These are phyloP conservation scores for Podarcis raffonei DNA, from an alignment of 2,113 vertebrate genomes.

Conservation along the genomic window DNA sequence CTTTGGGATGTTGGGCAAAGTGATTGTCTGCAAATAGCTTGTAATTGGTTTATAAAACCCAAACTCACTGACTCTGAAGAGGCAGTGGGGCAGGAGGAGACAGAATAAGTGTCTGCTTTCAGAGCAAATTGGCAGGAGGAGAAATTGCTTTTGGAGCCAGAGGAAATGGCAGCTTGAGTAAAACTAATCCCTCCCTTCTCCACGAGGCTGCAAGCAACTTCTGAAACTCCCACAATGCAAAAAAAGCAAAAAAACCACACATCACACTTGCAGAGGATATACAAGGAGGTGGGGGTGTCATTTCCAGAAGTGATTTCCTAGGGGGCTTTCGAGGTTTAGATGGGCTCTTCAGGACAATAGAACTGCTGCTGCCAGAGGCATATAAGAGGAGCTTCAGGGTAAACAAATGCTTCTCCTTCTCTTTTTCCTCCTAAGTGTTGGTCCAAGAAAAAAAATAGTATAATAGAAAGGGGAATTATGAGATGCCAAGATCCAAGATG, in stretches of 20 bases:
- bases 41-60: constrained; percentile 17
- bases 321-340: not conserved
- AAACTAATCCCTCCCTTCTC: not conserved
- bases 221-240: not conserved
- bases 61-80: constrained; percentile 5
- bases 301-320: not conserved
- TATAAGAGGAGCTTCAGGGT: too few species aligned
- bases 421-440: too few species aligned
- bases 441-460: too few species aligned
- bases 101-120: constrained; percentile 5
- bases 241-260: too few species aligned
- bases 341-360: too few species aligned
- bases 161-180: constrained; percentile 11
- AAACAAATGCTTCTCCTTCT: too few species aligned
- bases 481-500: too few species aligned
- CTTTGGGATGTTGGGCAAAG: constrained; percentile 5
- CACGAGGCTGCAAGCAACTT: not conserved
- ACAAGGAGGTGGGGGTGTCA: not conserved
- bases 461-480: too few species aligned
- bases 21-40: constrained; percentile 18
- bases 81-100: not conserved
- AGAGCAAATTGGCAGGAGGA: not conserved
- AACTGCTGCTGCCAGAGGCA: too few species aligned
- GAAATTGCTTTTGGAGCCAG: constrained; percentile 15
- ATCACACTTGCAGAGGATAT: not conserved